Base-by-base conservation (phyloP, 2,888 invertebrate species). In the Gnatocerus cornutus region DNA sequence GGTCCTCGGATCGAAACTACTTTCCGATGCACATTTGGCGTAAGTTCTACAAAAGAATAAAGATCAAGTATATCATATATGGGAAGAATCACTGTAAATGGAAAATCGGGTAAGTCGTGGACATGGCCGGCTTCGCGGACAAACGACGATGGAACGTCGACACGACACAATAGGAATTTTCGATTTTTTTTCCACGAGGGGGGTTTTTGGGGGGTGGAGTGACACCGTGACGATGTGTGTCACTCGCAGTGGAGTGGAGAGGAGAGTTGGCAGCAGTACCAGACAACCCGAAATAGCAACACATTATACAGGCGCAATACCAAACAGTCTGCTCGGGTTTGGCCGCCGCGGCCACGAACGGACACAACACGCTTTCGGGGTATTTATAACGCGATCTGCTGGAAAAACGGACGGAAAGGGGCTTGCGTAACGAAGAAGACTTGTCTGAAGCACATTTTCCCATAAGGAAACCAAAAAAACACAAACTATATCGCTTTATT, bases 51-150 rank as follows among this genome's bases (percentile, higher is more conserved):
- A 84, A 84, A 84, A 85, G 84, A 84, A 85, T 85, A 85, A 85
- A 84, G 84, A 85, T 85, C 84, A 84, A 84, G 84, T 85, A 84
- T 84, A 85, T 85, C 85, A 84, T 85, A 85, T 85, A 85, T 84
- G 85, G 85, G 81, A 80, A 84, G 83, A 85, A 84, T 85, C 84
- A 85, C 85, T 85, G 84, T 85, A 85, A 85, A 85, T 85, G 85
- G 85, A 84, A 83, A 85, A 85, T 82, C 85, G 83, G 84, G 84
- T 84, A 84, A 84, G 81, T 75, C 71, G 79, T 82, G 80, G 81
- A 80, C 82, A 80, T 77, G 76, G 80, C 80, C 76, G 76, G 76
- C 77, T 62, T 64, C 66, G 69, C 72, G 69, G 71, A 76, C 74
- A 71, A 71, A 74, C 77, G 73, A 65, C 63, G 55, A 74, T 64